Percentiles rank a stretch among this genome's conserved stretches.
Conservation (phyloP, 2,113 vertebrate species). For the Cygnus atratus region DNA sequence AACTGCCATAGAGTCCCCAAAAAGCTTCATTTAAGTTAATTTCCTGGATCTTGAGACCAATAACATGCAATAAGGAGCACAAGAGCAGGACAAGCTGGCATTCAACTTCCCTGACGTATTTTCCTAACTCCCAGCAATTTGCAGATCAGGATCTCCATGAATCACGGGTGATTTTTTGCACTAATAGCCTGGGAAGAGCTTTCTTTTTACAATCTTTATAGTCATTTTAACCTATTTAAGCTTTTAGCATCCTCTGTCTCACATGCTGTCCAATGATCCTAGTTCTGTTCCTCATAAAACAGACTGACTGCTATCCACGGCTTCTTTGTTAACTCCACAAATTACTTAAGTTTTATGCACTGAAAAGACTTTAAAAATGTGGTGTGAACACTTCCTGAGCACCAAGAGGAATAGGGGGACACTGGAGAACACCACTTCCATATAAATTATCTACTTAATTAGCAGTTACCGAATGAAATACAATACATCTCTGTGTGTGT, state of each 20-base stretch:
- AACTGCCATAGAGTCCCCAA: neutral
- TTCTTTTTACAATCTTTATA: neutral
- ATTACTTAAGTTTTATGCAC: neutral
- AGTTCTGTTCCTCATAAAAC: neutral
- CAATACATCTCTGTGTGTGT: neutral
- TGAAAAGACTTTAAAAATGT: neutral
- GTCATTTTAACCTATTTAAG: neutral
- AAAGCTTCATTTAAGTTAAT: neutral
- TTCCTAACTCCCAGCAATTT: neutral
- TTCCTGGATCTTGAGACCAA: neutral
- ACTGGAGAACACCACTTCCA: neutral
- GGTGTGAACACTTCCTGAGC: accelerated
- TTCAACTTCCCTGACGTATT: neutral
- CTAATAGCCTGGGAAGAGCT: neutral
- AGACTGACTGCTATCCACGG: neutral
- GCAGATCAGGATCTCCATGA: neutral
- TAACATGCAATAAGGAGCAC: neutral
- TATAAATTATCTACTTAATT: neutral
- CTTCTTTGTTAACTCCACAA: neutral
- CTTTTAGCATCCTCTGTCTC: neutral
- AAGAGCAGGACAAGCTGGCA: neutral
- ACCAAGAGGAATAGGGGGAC: neutral
- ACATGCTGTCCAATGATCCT: neutral
- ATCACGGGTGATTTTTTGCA: neutral
- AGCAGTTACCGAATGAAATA: neutral